Conservation (phyloP, 30 jellyfish, hydroid and myxozoan genomes). For the Aurelia sp. region DNA sequence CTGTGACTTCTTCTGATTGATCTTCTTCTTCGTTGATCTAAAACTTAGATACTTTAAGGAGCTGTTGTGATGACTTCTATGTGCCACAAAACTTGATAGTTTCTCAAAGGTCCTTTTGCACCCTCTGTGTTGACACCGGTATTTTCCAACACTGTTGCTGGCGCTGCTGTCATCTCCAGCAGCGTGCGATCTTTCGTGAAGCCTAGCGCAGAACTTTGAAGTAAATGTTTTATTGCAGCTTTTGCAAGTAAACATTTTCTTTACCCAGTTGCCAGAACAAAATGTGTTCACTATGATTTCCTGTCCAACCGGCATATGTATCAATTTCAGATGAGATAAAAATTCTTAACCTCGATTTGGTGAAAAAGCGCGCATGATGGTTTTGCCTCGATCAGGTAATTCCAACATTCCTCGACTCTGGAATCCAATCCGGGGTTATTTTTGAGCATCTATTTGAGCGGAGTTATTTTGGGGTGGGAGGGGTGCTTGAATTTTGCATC, state of each 20-base stretch:
- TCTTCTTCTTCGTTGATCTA: background rate
- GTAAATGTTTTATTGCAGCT: conserved; percentile 26
- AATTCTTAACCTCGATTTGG: background rate
- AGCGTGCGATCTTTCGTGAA: conserved; percentile 30
- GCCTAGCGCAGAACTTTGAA: conserved; percentile 30
- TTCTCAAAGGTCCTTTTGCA: conserved; percentile 25
- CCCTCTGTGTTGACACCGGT: conserved; percentile 11
- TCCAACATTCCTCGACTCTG: too few relatives aligned
- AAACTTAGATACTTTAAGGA: background rate
- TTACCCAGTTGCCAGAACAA: too few relatives aligned
- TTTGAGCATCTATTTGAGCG: too few relatives aligned
- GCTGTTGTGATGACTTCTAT: conserved; percentile 24
- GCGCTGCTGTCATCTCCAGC: background rate
- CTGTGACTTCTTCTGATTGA: too few relatives aligned
- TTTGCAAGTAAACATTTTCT: conserved; percentile 17
- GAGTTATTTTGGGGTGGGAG: too few relatives aligned
- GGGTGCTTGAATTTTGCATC: too few relatives aligned
- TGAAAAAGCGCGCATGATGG: too few relatives aligned
- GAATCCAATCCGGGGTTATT: too few relatives aligned
- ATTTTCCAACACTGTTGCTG: conserved; percentile 3
- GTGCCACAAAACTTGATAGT: conserved; percentile 13
- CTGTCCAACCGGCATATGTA: too few relatives aligned
- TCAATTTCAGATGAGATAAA: background rate
- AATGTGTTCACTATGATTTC: too few relatives aligned
- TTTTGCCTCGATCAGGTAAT: too few relatives aligned